Evolutionary conservation across 2,888 invertebrate genomes (phyloP).

Genomic region (Oligia strigilis): DNA sequence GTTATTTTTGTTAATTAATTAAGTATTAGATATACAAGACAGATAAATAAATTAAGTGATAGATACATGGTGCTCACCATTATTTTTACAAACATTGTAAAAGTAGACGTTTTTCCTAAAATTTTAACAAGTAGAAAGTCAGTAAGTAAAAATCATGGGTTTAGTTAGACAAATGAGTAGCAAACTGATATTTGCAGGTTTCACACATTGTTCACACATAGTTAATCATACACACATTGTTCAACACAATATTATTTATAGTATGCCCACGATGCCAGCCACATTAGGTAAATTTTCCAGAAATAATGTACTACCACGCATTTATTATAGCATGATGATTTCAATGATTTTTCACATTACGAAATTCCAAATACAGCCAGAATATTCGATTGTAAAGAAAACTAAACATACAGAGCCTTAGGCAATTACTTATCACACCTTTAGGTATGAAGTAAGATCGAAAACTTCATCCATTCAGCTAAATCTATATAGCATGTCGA

Average conservation of each 20-base stretch:
- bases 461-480: conserved; percentile 24
- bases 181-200: not conserved
- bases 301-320: not conserved
- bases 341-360: not conserved
- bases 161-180: not conserved
- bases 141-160: not conserved
- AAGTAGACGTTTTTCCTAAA: no score
- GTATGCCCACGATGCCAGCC: no score
- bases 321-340: not conserved
- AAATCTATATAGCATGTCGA: conserved; percentile 53
- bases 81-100: not conserved
- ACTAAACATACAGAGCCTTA: not conserved
- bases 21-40: no score
- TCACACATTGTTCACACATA: not conserved
- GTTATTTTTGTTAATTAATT: no score
- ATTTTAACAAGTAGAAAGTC: no score
- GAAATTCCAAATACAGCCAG: no score
- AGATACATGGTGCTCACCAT: no score
- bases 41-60: no score
- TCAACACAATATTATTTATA: no score
- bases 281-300: not conserved
- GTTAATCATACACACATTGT: no score
- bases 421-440: not conserved
- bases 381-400: not conserved
- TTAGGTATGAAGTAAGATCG: conserved; percentile 13